Conservation (phyloP, 2,888 invertebrate genomes). For the Megaustenia siamemsis region DNA sequence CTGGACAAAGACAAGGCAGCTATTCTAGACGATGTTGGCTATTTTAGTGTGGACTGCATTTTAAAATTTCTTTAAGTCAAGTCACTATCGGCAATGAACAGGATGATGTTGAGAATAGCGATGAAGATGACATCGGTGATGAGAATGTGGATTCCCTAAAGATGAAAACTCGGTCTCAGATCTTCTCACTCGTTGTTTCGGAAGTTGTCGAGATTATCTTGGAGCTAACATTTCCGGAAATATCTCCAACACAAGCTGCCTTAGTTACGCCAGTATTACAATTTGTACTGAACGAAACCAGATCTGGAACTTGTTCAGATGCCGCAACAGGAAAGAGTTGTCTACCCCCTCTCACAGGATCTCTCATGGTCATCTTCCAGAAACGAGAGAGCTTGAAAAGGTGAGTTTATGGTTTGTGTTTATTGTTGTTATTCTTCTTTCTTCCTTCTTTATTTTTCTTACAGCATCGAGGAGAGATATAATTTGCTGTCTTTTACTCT, state of each 20-base stretch:
- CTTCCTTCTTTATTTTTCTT: too few species aligned
- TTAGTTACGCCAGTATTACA: neutral
- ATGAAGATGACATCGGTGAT: neutral
- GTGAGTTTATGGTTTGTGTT: neutral
- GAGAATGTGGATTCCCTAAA: neutral
- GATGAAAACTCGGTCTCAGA: neutral
- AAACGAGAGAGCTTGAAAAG: neutral
- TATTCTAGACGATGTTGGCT: neutral
- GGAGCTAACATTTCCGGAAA: neutral
- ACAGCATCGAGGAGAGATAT: too few species aligned
- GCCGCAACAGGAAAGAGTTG: neutral
- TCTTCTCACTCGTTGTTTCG: neutral
- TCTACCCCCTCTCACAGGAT: neutral
- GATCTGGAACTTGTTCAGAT: neutral
- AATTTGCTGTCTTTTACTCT: neutral
- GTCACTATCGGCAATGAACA: neutral
- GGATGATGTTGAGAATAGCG: neutral
- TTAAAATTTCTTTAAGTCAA: neutral
- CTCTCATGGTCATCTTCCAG: neutral
- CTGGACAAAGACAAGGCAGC: neutral
- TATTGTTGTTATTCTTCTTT: neutral
- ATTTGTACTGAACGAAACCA: neutral
- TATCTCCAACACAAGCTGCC: neutral
- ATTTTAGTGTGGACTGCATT: neutral
- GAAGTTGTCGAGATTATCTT: constrained; percentile 10